Percentiles rank a stretch among this genome's conserved stretches.
Evolutionary conservation across 2,888 invertebrate species (phyloP).

Genomic region (Chromoteleia sp.): DNA sequence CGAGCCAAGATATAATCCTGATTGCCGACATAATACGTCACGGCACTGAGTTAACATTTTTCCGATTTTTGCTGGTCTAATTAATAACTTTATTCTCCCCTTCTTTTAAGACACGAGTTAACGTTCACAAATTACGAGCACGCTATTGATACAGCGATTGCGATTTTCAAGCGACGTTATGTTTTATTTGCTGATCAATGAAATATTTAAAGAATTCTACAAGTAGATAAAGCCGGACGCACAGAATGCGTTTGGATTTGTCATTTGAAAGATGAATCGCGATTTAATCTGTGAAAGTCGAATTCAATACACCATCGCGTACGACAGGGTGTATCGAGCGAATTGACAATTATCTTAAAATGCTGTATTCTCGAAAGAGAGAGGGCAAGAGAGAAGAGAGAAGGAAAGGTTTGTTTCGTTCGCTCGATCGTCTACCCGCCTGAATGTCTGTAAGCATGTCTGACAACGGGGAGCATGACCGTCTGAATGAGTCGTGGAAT

Average conservation of each 20-base stretch:
- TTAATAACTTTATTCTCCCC: too few species aligned
- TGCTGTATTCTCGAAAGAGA: slow-evolving; percentile 75
- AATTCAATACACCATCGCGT: slow-evolving; percentile 56
- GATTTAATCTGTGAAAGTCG: slow-evolving; percentile 59
- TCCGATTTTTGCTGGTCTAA: too few species aligned
- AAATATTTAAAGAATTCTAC: slow-evolving; percentile 17
- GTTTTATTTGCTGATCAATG: neutral
- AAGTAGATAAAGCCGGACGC: slow-evolving; percentile 1
- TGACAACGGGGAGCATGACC: slow-evolving; percentile 80
- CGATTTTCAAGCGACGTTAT: neutral
- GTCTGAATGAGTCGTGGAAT: slow-evolving; percentile 81
- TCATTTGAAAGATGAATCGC: slow-evolving; percentile 60
- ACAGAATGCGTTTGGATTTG: slow-evolving; percentile 43
- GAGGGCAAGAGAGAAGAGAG: slow-evolving; percentile 35
- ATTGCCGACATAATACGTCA: too few species aligned
- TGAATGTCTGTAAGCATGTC: slow-evolving; percentile 81
- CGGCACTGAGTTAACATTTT: too few species aligned
- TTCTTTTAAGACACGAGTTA: too few species aligned
- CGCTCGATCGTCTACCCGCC: slow-evolving; percentile 75
- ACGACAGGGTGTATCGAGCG: slow-evolving; percentile 68
- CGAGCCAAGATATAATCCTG: too few species aligned
- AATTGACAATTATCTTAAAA: slow-evolving; percentile 78
- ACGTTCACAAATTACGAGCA: too few species aligned
- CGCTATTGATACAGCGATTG: too few species aligned
- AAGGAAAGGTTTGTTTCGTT: slow-evolving; percentile 62